Evolutionary conservation across 1,140 invertebrate genomes (phyloP).

Genomic region (Dryas iulia): DNA sequence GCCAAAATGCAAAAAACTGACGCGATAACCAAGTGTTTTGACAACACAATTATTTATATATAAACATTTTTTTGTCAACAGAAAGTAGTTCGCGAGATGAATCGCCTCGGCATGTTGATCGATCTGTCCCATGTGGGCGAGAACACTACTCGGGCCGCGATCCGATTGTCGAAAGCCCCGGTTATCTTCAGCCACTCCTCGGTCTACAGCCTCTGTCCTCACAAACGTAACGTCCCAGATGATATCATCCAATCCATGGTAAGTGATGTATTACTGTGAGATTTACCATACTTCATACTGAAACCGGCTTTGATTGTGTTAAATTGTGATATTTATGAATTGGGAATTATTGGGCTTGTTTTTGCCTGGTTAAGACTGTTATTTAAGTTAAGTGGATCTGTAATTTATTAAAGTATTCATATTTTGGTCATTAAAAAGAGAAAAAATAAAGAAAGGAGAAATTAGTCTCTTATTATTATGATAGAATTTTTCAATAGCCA

Average conservation of each 20-base stretch:
- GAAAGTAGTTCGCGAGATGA: slow-evolving; percentile 91
- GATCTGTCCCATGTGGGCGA: slow-evolving; percentile 92
- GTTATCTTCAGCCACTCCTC: slow-evolving; percentile 95
- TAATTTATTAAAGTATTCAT: too few species aligned
- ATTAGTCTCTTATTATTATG: too few species aligned
- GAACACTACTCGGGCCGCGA: slow-evolving; percentile 91
- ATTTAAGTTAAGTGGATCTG: background rate
- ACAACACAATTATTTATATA: background rate
- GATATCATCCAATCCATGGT: slow-evolving; percentile 89
- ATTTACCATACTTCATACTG: slow-evolving; percentile 4
- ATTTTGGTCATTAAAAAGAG: too few species aligned
- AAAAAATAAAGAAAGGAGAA: too few species aligned
- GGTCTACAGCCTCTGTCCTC: slow-evolving; percentile 91
- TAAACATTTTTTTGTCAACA: slow-evolving; percentile 65
- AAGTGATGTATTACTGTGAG: slow-evolving; percentile 50
- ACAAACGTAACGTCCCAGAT: slow-evolving; percentile 92
- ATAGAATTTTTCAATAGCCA: too few species aligned
- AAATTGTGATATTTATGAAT: background rate
- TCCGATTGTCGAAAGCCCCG: slow-evolving; percentile 88
- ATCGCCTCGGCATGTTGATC: slow-evolving; percentile 94
- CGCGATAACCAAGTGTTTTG: background rate
- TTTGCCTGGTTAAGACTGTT: background rate
- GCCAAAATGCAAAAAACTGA: background rate
- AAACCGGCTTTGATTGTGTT: background rate
- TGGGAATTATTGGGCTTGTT: background rate